These are phyloP conservation scores for Drosophila anomalipes DNA, from an alignment of 2,888 invertebrate genomes.

Conservation along the genomic window DNA sequence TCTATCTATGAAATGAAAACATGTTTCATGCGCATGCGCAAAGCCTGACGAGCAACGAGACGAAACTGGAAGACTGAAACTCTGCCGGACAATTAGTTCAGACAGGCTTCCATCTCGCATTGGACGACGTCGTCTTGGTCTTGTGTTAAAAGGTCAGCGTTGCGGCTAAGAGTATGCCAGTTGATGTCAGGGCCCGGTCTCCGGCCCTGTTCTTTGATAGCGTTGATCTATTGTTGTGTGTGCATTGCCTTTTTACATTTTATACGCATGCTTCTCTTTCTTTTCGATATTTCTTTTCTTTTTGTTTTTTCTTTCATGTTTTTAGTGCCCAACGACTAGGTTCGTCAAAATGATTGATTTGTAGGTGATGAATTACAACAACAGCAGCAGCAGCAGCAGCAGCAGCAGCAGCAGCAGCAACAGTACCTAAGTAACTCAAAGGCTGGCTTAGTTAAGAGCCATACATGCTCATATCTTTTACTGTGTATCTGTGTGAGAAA, in stretches of 20 bases:
- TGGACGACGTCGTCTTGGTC: conserved; percentile 12
- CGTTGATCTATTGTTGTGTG: conserved; percentile 75
- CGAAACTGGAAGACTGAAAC: conserved; percentile 32
- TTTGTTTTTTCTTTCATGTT: conserved; percentile 39
- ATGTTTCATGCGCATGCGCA: conserved; percentile 75
- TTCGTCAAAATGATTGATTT: conserved; percentile 85
- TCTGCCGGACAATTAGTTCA: conserved; percentile 75
- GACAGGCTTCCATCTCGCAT: conserved; percentile 72
- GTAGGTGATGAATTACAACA: conserved; percentile 84
- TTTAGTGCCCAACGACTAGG: conserved; percentile 70
- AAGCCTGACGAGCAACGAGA: conserved; percentile 55
- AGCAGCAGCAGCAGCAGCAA: conserved; percentile 21
- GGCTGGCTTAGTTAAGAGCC: conserved; percentile 74
- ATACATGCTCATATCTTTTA: conserved; percentile 32
- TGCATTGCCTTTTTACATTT: conserved; percentile 68
- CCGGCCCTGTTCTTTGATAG: conserved; percentile 61
- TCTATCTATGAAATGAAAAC: conserved; percentile 71
- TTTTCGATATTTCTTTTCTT: conserved; percentile 24
- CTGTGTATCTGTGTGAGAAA: conserved; percentile 56
- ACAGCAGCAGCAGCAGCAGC: conserved; percentile 44
- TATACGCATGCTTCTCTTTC: conserved; percentile 62
- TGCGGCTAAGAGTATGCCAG: conserved; percentile 54
- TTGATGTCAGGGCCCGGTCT: conserved; percentile 20
- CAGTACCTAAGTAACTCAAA: conserved; percentile 42
- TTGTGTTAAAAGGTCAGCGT: conserved; percentile 76